Evolutionary conservation across 92 coral and sea anemone genomes (phyloP), one percentile per base, ranked within the genome.

Genomic region (Ricordea florida): DNA sequence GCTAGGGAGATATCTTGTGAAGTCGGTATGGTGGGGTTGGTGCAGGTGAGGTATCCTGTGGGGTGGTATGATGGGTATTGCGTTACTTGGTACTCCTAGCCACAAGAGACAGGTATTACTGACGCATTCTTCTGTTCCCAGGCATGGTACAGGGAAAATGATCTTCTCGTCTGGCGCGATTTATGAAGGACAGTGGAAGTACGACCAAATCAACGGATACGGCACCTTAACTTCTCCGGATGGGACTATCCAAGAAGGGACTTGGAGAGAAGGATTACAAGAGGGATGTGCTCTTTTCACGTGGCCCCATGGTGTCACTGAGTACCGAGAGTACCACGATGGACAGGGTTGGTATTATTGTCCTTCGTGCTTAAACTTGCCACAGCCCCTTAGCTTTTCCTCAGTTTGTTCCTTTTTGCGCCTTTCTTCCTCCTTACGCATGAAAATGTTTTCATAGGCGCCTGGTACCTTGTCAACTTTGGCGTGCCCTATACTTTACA

Each of bases 161-260:
- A 68, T 38, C 43, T 90, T 85, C 32, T 66, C 66, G 7, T 76
- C 88, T 0, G 80, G 91, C 23, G 44, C 83, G 43, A 82, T 50
- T 26, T 90, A 90, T 63, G 82, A 81, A 13, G 96, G 96, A 40
- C 88, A 85, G 47, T 85, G 96, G 96, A 64, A 80, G 66, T 81
- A 63, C 45, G 96, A 90, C 43, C 31, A 81, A 45, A 76, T 76
- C 78, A 64, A 85, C 3, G 96, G 96, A 0, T 56, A 59, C 3
- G 96, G 96, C 23, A 57, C 79, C 20, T 68, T 90, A 79, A 77
- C 32, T 22, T 75, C 36, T 36, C 85, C 85, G 31, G 96, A 90
- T 66, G 91, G 94, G 31, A 58, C 89, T 36, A 34, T 77, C 8
- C 83, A 79, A 41, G 82, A 85, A 36, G 96, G 96, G 28, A 57